phyloP scores from a whole-genome alignment of 2,888 invertebrate species.

The Hololepta plana region DNA sequence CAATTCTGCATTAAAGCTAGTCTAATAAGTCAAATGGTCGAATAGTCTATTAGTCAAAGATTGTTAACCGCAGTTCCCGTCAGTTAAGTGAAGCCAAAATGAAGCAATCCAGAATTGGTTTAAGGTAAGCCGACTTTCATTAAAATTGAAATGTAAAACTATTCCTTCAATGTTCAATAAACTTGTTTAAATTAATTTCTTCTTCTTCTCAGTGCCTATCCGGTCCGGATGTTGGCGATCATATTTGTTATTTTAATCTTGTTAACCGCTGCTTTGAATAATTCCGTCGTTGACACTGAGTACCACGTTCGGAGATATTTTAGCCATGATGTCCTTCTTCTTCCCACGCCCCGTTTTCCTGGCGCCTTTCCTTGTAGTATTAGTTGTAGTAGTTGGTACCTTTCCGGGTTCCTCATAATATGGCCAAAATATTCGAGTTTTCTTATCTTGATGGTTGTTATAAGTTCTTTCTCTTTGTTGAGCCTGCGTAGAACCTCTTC shows the following conservation, averaged over 20 bases:
- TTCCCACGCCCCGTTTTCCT: slow-evolving; percentile 2
- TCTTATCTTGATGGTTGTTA: slow-evolving; percentile 5
- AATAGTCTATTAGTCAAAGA: too few species aligned
- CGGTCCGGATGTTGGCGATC: slow-evolving; percentile 2
- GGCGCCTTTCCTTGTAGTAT: not conserved
- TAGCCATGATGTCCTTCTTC: slow-evolving; percentile 4
- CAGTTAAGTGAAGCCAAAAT: too few species aligned
- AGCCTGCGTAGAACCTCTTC: slow-evolving; percentile 3
- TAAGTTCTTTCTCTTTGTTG: slow-evolving; percentile 3
- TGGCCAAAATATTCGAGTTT: slow-evolving; percentile 8
- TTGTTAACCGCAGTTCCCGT: too few species aligned
- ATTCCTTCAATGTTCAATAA: too few species aligned
- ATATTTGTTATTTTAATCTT: slow-evolving; percentile 2
- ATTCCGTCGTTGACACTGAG: not conserved
- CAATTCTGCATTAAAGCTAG: too few species aligned
- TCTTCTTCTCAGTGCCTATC: slow-evolving; percentile 4
- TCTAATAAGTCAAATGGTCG: too few species aligned
- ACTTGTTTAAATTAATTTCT: too few species aligned
- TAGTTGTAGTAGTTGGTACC: slow-evolving; percentile 1
- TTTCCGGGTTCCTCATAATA: slow-evolving; percentile 2
- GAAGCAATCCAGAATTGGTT: too few species aligned
- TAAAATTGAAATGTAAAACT: too few species aligned
- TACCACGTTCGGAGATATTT: slow-evolving; percentile 2
- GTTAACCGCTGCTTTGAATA: not conserved
- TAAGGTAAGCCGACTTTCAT: too few species aligned